Evolutionary conservation across 2,888 invertebrate species (phyloP), one percentile per base, ranked within the genome.

Genomic region (Eupithecia exiguata): DNA sequence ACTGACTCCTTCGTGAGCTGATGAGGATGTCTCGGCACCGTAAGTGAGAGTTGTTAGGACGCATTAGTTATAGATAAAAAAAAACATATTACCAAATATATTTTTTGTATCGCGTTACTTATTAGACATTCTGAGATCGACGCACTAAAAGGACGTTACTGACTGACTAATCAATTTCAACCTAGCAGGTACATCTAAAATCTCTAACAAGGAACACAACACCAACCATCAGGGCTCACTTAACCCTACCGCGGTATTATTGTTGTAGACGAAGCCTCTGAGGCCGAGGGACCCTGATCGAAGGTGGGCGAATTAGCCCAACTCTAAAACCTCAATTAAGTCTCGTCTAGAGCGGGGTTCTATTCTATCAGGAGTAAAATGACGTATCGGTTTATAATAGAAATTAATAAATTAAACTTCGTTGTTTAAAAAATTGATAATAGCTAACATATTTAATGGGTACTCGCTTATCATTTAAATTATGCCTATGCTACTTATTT

Each of bases 291-390:
- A 83, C 83, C 84, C 89, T 89, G 90, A 91, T 91, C 92, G 90
- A 91, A 93, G 94, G 93, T 92, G 91, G 90, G 91, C 89, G 93
- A 93, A 94, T 93, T 93, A 93, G 93, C 91, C 90, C 91, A 92
- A 92, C 93, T 93, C 93, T 91, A 92, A 93, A 94, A 93, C 94
- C 93, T 93, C 94, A 94, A 94, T 94, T 94, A 94, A 93, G 93
- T 94, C 92, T 92, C 92, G 93, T 92, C 93, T 93, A 92, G 93
- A 90, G 90, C 90, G 91, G 89, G 91, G 38, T 92, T 92, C 91
- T 90, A 65, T 38, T 21, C n/a, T 66, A 66, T 66, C 66, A 66
- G 38, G 66, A 66, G 40, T 66, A 66, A 66, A 12, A n/a, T 40
- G 6, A 25, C 7, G 66, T 38, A 66, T 21, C 66, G 66, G 49